A percentile compares a stretch with the other conserved stretches of the same genome.
phyloP scores from a whole-genome alignment of 2,113 vertebrate genomes.

The Cavia aperea region DNA sequence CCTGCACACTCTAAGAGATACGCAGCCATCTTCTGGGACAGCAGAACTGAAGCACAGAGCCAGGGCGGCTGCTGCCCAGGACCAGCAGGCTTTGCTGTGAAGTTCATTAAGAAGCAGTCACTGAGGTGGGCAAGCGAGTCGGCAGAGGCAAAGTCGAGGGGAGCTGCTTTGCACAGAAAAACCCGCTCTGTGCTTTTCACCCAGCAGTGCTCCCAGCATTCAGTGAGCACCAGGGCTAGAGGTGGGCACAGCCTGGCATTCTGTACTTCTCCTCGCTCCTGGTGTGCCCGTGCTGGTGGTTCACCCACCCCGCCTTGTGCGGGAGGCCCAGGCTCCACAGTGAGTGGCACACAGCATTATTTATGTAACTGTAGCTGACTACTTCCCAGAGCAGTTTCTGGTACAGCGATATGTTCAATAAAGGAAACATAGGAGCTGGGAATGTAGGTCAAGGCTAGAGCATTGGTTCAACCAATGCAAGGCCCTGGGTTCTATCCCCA shows the following conservation, averaged over 20 bases:
- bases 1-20: background rate
- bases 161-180: background rate
- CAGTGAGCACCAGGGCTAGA: rapidly evolving
- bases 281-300: background rate
- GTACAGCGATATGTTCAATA: background rate
- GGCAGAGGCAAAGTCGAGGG: background rate
- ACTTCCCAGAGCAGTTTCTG: background rate
- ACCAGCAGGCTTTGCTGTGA: background rate
- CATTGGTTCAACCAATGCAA: background rate
- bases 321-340: background rate
- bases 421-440: background rate
- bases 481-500: background rate
- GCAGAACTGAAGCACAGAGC: background rate
- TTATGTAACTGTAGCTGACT: background rate
- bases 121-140: background rate
- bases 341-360: background rate
- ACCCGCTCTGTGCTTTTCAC: background rate
- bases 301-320: background rate
- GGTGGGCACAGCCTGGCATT: background rate
- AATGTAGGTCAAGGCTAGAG: background rate
- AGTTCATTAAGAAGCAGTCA: background rate
- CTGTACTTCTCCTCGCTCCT: background rate
- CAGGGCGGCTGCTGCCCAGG: background rate
- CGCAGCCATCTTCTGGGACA: background rate
- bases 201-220: no score